These are phyloP conservation scores for Menidia beryllina DNA, from an alignment of 2,113 vertebrate genomes.

Conservation along the genomic window DNA sequence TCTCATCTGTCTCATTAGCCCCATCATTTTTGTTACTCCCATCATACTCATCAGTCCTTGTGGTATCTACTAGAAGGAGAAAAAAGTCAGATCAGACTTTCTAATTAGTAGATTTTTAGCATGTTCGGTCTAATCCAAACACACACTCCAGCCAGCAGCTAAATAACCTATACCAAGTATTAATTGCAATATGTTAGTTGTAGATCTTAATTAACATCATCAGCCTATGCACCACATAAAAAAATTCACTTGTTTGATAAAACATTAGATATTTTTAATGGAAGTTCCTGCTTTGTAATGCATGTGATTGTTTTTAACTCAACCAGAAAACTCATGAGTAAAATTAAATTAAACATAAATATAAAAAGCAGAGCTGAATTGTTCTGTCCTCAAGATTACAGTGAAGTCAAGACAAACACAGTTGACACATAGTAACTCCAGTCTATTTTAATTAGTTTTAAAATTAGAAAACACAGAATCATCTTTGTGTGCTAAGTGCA, in stretches of 20 bases:
- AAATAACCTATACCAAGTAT: conserved; percentile 65
- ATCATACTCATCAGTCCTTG: conserved; percentile 31
- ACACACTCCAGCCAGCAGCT: conserved; percentile 55
- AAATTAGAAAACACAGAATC: background rate
- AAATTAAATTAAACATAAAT: conserved; percentile 41
- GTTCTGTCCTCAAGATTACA: conserved; percentile 33
- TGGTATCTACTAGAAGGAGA: conserved; percentile 36
- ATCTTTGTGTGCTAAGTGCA: background rate
- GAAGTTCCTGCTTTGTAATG: conserved; percentile 23
- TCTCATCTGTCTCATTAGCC: conserved; percentile 51
- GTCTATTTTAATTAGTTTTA: too few species aligned
- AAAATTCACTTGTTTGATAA: conserved; percentile 32
- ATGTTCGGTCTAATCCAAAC: conserved; percentile 60
- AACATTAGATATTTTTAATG: conserved; percentile 37
- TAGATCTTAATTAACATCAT: conserved; percentile 74
- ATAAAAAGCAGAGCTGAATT: conserved; percentile 43
- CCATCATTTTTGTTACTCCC: conserved; percentile 23
- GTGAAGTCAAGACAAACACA: conserved; percentile 32
- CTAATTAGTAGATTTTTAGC: conserved; percentile 70
- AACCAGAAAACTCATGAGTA: conserved; percentile 37
- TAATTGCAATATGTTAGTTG: conserved; percentile 67
- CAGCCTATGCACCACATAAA: conserved; percentile 24
- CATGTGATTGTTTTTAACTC: conserved; percentile 42
- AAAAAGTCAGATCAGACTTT: conserved; percentile 59
- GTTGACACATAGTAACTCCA: conserved; percentile 30